Evolutionary conservation across 2,113 vertebrate genomes (phyloP).

Genomic region (Daubentonia madagascariensis): DNA sequence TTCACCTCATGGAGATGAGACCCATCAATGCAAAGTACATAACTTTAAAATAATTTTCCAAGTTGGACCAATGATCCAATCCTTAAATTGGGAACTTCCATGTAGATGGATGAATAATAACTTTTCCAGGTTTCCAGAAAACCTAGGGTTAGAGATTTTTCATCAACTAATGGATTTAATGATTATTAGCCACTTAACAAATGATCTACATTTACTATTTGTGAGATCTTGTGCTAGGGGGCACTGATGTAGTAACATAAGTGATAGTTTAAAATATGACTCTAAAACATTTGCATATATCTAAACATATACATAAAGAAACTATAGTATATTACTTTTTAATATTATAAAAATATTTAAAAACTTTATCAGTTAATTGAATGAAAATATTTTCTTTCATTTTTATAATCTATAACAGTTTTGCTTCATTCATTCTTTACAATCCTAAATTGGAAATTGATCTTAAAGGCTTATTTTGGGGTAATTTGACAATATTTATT

Average conservation of each 20-base stretch:
- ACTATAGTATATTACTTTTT: not conserved
- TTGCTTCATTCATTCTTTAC: not conserved
- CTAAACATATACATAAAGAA: not conserved
- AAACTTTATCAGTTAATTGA: not conserved
- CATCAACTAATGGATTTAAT: conserved; percentile 1
- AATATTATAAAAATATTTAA: not conserved
- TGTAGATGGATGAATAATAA: not conserved
- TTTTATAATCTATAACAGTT: not conserved
- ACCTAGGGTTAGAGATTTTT: not conserved
- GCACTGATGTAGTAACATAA: not conserved
- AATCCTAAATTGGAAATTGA: not conserved
- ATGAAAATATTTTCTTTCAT: not conserved
- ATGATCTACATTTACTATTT: not conserved
- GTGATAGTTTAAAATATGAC: not conserved
- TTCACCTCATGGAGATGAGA: conserved; percentile 7
- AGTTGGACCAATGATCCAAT: not conserved
- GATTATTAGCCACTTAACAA: not conserved
- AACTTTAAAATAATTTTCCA: conserved; percentile 26
- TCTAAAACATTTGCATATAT: not conserved
- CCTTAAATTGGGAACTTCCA: not conserved
- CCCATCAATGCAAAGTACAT: not conserved
- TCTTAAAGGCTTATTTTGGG: not conserved
- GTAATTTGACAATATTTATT: not conserved
- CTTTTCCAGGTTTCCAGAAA: not conserved
- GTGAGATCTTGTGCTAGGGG: not conserved